Percentiles rank a stretch among this genome's conserved stretches.
These are phyloP conservation scores for Ricordea florida DNA, from an alignment of 92 coral and sea anemone genomes.

Conservation along the genomic window DNA sequence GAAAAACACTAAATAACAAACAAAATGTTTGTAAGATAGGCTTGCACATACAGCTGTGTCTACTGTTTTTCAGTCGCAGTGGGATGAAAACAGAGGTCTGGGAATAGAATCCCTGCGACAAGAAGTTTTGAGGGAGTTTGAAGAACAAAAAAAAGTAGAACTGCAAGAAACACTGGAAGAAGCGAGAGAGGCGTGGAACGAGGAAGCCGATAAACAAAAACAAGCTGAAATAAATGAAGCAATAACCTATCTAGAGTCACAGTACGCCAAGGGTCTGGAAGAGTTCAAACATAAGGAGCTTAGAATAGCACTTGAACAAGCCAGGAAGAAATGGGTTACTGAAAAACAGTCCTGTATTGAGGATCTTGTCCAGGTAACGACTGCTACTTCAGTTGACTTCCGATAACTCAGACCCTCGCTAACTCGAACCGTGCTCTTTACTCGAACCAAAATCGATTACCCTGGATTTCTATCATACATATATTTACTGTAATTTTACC, in stretches of 20 bases:
- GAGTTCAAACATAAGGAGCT: conserved; percentile 93
- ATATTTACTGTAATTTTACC: too few species aligned
- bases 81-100: conserved; percentile 17
- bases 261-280: conserved; percentile 84
- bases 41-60: too few species aligned
- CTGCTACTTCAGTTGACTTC: too few species aligned
- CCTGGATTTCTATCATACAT: too few species aligned
- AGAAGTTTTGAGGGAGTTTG: conserved; percentile 75
- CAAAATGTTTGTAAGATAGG: too few species aligned
- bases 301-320: conserved; percentile 75
- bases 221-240: conserved; percentile 86
- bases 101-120: conserved; percentile 60
- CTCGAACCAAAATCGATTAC: too few species aligned
- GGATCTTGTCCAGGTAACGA: conserved; percentile 58
- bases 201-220: conserved; percentile 65
- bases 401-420: too few species aligned
- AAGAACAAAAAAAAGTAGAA: conserved; percentile 70
- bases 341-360: conserved; percentile 71
- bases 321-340: conserved; percentile 78
- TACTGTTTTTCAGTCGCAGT: conserved; percentile 4
- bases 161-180: conserved; percentile 71
- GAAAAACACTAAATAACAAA: too few species aligned
- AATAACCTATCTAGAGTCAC: conserved; percentile 81
- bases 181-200: conserved; percentile 62
- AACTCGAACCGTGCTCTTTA: too few species aligned